Conservation (phyloP, 2,888 invertebrate genomes). For the Epistrophe eligans region DNA sequence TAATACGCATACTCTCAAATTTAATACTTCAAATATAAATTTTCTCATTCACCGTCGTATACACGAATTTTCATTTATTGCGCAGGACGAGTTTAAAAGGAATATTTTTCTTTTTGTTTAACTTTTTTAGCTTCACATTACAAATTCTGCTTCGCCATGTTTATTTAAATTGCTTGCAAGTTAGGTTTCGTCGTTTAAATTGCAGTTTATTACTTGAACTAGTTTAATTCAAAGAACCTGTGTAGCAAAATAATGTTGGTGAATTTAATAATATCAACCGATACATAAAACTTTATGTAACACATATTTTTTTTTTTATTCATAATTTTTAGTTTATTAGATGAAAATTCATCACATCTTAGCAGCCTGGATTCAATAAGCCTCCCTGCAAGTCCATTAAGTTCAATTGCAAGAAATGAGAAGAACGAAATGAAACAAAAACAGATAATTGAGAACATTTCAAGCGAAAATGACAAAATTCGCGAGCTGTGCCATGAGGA, state of each 20-base stretch:
- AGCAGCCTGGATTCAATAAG: constrained; percentile 78
- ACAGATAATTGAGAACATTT: constrained; percentile 54
- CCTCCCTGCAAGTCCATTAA: constrained; percentile 49
- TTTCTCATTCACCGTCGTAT: constrained; percentile 22
- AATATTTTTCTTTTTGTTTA: constrained; percentile 54
- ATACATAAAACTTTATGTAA: constrained; percentile 7
- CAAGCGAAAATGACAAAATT: constrained; percentile 53
- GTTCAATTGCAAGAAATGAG: constrained; percentile 58
- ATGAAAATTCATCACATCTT: constrained; percentile 80
- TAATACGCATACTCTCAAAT: neutral
- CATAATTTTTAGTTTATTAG: constrained; percentile 79
- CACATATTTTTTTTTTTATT: neutral
- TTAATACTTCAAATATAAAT: neutral
- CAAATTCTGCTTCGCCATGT: constrained; percentile 36
- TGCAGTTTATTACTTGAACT: neutral
- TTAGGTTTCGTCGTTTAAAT: constrained; percentile 16
- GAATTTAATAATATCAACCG: neutral
- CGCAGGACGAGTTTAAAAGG: constrained; percentile 46
- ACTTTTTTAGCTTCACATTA: constrained; percentile 57
- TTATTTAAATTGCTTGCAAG: constrained; percentile 28
- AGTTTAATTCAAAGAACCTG: neutral
- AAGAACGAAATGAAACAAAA: constrained; percentile 73
- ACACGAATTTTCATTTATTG: constrained; percentile 17
- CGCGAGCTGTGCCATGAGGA: constrained; percentile 65
- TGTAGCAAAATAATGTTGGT: neutral